A percentile compares a stretch with the other conserved stretches of the same genome.
Evolutionary conservation across 2,797 vertebrate genomes (phyloP).

Genomic region (Trachops cirrhosus): DNA sequence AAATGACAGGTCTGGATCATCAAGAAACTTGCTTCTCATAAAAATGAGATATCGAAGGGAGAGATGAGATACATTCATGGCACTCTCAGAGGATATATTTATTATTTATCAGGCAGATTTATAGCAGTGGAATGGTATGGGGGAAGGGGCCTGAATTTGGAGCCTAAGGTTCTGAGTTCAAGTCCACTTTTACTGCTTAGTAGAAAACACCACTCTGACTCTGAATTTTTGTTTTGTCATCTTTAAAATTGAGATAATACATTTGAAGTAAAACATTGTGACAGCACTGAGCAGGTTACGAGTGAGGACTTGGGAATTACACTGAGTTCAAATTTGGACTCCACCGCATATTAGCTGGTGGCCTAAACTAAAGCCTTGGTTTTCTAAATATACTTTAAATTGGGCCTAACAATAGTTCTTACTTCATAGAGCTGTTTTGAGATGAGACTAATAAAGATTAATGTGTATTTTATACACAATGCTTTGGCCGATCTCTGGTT

Average conservation of each 20-base stretch:
- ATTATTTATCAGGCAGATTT: background rate
- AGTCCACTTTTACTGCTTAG: background rate
- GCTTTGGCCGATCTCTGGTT: background rate
- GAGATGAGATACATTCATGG: background rate
- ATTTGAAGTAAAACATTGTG: background rate
- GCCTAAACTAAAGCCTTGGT: background rate
- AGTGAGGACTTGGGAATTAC: background rate
- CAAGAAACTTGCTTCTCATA: constrained; percentile 11
- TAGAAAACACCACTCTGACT: background rate
- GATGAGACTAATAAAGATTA: background rate
- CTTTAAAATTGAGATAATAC: background rate
- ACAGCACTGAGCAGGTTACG: background rate
- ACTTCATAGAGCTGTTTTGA: background rate
- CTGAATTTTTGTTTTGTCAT: background rate
- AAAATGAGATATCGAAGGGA: background rate
- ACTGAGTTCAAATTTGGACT: background rate
- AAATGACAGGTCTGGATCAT: constrained; percentile 19
- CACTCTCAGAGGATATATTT: background rate
- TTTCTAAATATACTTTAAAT: background rate
- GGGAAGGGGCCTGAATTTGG: background rate
- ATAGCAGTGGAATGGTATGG: background rate
- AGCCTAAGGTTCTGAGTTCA: background rate
- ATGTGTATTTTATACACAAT: background rate
- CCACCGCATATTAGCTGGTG: background rate
- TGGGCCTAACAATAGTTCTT: background rate